Evolutionary conservation across 2,797 vertebrate genomes (phyloP).

Genomic region (Gorsachius magnificus): DNA sequence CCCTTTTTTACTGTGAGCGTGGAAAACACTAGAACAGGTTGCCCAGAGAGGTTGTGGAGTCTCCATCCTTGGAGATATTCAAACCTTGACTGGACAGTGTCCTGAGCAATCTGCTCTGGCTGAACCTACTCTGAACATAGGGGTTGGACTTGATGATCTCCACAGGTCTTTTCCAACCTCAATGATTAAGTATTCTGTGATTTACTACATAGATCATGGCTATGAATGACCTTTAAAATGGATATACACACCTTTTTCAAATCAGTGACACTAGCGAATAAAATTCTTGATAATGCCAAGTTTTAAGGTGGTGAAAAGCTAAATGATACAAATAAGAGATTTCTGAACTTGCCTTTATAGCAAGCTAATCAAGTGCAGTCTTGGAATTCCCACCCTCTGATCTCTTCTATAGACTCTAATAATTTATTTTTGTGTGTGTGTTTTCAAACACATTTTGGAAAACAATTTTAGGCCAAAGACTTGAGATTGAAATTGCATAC

Average conservation of each 20-base stretch:
- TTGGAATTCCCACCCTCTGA: not conserved
- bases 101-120: not conserved
- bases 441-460: not conserved
- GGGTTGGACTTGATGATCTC: not conserved
- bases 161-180: not conserved
- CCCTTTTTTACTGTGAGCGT: accelerated
- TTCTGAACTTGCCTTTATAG: not conserved
- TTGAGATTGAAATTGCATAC: not conserved
- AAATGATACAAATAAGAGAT: not conserved
- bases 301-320: not conserved
- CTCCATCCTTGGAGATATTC: not conserved
- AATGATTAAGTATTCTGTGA: accelerated
- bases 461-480: not conserved
- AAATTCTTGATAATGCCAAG: not conserved
- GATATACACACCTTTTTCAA: not conserved
- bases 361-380: not conserved
- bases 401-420: not conserved
- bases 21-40: not conserved
- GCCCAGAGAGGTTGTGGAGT: not conserved
- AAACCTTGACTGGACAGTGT: not conserved
- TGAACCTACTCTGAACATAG: not conserved
- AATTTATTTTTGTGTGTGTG: not conserved
- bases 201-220: not conserved
- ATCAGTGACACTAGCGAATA: not conserved
- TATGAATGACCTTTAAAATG: not conserved